A percentile compares a stretch with the other conserved stretches of the same genome.
Conservation (phyloP, 2,113 vertebrate genomes). For the Climacteris rufus region DNA sequence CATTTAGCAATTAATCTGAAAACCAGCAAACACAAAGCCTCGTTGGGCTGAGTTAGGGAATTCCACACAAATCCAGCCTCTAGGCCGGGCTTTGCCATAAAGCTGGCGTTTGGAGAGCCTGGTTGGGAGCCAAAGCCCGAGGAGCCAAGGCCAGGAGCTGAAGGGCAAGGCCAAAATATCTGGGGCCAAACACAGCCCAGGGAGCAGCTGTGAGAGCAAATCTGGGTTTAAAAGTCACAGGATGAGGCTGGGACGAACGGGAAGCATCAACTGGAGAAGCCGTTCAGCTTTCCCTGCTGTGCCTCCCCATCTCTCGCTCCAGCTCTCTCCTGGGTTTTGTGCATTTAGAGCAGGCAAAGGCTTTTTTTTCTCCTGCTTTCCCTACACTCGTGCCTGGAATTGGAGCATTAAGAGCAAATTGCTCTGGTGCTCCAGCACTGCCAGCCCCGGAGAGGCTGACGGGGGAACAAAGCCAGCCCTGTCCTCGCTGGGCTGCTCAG, state of each 20-base stretch:
- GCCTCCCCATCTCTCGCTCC: neutral
- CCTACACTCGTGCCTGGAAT: neutral
- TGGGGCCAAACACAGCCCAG: neutral
- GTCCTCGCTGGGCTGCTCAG: neutral
- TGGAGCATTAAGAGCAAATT: neutral
- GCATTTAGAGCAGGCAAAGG: neutral
- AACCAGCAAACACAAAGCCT: neutral
- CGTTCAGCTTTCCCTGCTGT: neutral
- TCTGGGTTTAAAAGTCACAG: neutral
- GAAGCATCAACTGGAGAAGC: neutral
- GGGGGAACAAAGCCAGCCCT: constrained; percentile 19
- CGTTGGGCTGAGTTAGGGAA: neutral
- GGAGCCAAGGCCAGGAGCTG: neutral
- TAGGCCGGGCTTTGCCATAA: neutral
- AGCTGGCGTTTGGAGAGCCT: neutral
- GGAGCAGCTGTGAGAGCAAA: neutral
- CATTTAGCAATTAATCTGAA: neutral
- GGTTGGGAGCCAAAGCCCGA: neutral
- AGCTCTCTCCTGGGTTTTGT: neutral
- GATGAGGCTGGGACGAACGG: neutral
- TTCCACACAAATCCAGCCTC: neutral
- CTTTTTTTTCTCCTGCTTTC: neutral
- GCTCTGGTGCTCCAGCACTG: neutral
- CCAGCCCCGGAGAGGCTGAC: neutral
- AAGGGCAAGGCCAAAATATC: neutral